Base-by-base conservation (phyloP, 2,113 vertebrate genomes). In the Chascanopsetta lugubris region DNA sequence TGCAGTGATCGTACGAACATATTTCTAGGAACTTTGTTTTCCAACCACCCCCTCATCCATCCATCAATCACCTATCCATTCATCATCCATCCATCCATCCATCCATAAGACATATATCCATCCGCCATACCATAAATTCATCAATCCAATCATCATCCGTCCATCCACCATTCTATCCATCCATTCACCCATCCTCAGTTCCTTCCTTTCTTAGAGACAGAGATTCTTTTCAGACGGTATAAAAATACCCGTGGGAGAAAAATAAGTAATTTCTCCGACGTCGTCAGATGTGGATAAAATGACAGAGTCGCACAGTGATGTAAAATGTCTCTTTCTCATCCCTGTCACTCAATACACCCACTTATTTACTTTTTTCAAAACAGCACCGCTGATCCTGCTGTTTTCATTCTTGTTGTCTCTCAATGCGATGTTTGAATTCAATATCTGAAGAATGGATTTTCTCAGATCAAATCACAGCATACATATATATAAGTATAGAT, bases 341-440 rank as follows among this genome's bases (percentile, higher is more conserved):
- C 43, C 18, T 3, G 22, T 38, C 18, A 3, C 20, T 57, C 25
- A 63, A 46, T 65, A 21, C 26, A 48, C 11, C 32, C 46, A 51
- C 66, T 69, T 67, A 34, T 59, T 69, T 77, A 4, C 40, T 45
- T 48, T 69, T n/a, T n/a, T 69, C 38, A 61, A 58, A 51, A 50
- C 36, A 18, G 18, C 38, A n/a, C 17, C 8, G 29, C 29, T 8
- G 29, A 5, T 30, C 8, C 29, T 18, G 38, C 6, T 42, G 34
- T 38, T 38, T 10, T 38, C 4, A 6, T n/a, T 27, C 64, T 45
- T 3, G 7, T 45, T 45, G 55, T 32, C 47, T 43, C 61, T 30
- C 8, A 49, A 27, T 22, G 48, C 6, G 29, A 60, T 46, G 49
- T 46, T 20, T 20, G 30, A 51, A 3, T 63, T 63, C 9, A 50